Base-by-base conservation (phyloP, 2,888 invertebrate species). In the Eudasyphora cyanicolor region DNA sequence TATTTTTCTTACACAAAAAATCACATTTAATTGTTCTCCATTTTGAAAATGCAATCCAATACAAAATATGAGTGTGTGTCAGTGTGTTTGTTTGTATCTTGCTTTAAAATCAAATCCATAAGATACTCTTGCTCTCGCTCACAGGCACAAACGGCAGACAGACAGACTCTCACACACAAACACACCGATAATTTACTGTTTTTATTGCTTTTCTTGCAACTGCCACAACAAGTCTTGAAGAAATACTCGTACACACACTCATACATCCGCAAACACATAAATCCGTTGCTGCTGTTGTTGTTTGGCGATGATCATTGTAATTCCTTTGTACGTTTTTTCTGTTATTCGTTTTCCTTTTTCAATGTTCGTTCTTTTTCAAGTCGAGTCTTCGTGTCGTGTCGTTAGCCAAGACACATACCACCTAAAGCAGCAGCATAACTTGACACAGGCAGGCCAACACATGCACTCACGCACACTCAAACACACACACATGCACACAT, bases 21-120 rank as follows among this genome's bases (percentile, higher is more conserved):
- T 76, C 81, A 79, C 57, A 79, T 84, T 76, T 78, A 81, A 81
- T 84, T 84, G 81, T 84, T 84, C 84, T 84, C 84, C 84, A 84
- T 84, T 84, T 84, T 81, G 84, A 81, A 84, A 84, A 84, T 84
- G 84, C 84, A 84, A 84, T 76, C 71, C 71, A 54, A 79, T 35
- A 64, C 38, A 79, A 32, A 35, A 21, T 51, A 35, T 57, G n/a
- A 14, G 17, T 54, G 54, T 29, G 64, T 38, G 35, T 38, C 35
- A 29, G 54, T 24, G 54, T 57, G 38, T 57, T 27, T 60, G 42
- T 29, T 32, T 78, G 76, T 84, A 84, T 81, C 81, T 80, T 80
- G 77, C 76, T 81, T 78, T 84, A 73, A 84, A 84, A 84, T 84
- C 84, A 84, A 84, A 84, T 78, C 73, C 73, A 81, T 79, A 84